Percentiles rank a stretch among this genome's conserved stretches.
phyloP scores from a whole-genome alignment of 2,888 invertebrate species.

The Pycnomerus fuliginosus region DNA sequence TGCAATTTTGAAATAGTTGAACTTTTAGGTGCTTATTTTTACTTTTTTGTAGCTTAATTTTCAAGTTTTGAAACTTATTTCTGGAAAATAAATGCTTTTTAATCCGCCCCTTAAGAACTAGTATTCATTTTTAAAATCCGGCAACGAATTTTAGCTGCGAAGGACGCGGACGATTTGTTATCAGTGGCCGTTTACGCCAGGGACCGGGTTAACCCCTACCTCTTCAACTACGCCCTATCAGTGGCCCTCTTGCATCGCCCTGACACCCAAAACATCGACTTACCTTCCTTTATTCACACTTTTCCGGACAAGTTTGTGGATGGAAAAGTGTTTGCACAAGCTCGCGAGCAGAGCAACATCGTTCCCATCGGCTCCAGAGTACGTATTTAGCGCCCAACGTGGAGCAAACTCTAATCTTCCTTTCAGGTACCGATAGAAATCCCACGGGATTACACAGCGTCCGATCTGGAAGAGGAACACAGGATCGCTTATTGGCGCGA shows the following conservation, averaged over 20 bases:
- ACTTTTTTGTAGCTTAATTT: too few relatives aligned
- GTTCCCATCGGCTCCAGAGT: conserved; percentile 65
- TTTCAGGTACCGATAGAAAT: conserved; percentile 65
- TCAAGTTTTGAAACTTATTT: too few relatives aligned
- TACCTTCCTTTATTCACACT: conserved; percentile 73
- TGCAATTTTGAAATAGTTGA: too few relatives aligned
- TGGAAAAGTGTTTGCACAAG: conserved; percentile 67
- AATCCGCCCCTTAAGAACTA: not conserved
- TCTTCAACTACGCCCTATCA: conserved; percentile 78
- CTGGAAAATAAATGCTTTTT: too few relatives aligned
- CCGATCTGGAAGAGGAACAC: conserved; percentile 72
- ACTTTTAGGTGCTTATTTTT: too few relatives aligned
- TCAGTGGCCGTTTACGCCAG: conserved; percentile 69
- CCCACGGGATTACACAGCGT: conserved; percentile 74
- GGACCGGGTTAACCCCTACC: conserved; percentile 73
- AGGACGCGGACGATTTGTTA: conserved; percentile 68
- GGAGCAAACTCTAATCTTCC: not conserved
- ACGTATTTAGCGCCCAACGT: conserved; percentile 31
- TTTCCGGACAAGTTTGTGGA: conserved; percentile 85
- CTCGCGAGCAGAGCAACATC: conserved; percentile 67
- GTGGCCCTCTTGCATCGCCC: conserved; percentile 73
- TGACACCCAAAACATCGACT: conserved; percentile 67
- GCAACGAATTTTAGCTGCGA: conserved; percentile 55
- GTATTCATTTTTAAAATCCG: not conserved
- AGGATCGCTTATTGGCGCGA: conserved; percentile 80